phyloP scores from a whole-genome alignment of 2,888 invertebrate genomes.

The Rhabditoides inermis region DNA sequence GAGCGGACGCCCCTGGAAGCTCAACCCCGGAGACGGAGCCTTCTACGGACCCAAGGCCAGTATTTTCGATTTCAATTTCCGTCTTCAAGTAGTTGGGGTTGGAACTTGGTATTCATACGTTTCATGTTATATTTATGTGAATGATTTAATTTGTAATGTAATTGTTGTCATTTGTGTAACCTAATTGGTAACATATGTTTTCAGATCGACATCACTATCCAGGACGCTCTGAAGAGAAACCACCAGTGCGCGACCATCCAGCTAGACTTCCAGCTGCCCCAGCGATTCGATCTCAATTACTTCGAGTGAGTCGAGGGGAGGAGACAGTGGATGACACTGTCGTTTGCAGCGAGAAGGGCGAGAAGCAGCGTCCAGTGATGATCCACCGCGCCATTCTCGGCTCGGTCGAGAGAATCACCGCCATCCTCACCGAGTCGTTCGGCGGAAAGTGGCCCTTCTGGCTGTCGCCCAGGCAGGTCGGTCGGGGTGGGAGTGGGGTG shows the following conservation, averaged over 20 bases:
- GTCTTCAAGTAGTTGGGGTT: neutral
- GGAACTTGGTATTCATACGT: conserved; percentile 2
- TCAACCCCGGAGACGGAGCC: conserved; percentile 79
- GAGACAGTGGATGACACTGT: neutral
- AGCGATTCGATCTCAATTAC: conserved; percentile 71
- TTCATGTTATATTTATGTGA: neutral
- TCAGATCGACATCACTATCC: conserved; percentile 69
- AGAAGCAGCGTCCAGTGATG: conserved; percentile 86
- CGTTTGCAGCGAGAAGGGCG: conserved; percentile 68
- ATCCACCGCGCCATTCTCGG: conserved; percentile 94
- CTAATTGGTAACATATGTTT: conserved; percentile 2
- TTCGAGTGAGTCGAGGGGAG: conserved; percentile 56
- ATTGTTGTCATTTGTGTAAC: neutral
- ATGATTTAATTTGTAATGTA: neutral
- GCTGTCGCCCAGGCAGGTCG: conserved; percentile 86
- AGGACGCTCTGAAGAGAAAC: conserved; percentile 76
- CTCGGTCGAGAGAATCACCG: conserved; percentile 94
- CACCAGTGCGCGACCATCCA: conserved; percentile 97
- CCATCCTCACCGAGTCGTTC: conserved; percentile 88
- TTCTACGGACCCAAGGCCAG: conserved; percentile 88
- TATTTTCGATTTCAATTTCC: neutral
- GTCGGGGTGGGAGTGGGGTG: too few relatives aligned
- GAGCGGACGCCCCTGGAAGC: conserved; percentile 78
- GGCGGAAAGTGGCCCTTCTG: conserved; percentile 99
- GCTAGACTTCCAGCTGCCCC: conserved; percentile 91